Base-by-base conservation (phyloP, 2,113 vertebrate genomes). In the Murina feae region DNA sequence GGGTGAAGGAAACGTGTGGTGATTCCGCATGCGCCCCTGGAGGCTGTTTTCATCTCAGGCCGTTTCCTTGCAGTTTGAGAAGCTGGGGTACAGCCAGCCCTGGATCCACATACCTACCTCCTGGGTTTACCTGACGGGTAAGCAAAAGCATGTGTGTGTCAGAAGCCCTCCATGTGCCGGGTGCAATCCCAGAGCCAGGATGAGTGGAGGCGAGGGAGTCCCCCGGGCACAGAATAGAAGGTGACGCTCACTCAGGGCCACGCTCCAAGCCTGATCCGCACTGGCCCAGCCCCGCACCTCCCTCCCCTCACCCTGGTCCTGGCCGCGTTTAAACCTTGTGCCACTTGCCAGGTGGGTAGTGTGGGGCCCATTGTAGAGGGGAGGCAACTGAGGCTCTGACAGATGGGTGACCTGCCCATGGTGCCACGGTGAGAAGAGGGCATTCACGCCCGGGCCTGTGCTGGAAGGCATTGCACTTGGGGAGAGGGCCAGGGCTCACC, bases 61-160 rank as follows among this genome's bases (percentile, higher is more conserved):
- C 25, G 79, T 89, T 14, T 18, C 10, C 91, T 96, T 95, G 42
- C 97, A 99, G 99, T 99, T 99, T 98, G 98, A 99, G 97, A 99
- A 98, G 97, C 97, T 99, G 96, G 99, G 99, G 83, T 98, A 98
- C 97, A 98, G 97, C 60, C 98, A 98, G 60, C 99, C 99, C 0
- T 96, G 98, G 98, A 98, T 99, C 96, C 98, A 97, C 89, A 97
- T 99, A 60, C 99, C 99, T 1, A 98, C 98, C 79, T 98, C 98
- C 21, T 95, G 99, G 23, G 98, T 98, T 97, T 99, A 99, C 94
- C 98, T 98, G 95, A 96, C 99, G 99, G 99, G 99, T 99, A 98
- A 88, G 96, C 89, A 25, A n/a, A 32, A 10, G n/a, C 16, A 9
- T 11, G 1, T 49, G 76, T 9, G 5, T 16, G 1, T 2, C 18